Base-by-base conservation (phyloP, 2,113 vertebrate species). In the Prochilodus magdalenae region DNA sequence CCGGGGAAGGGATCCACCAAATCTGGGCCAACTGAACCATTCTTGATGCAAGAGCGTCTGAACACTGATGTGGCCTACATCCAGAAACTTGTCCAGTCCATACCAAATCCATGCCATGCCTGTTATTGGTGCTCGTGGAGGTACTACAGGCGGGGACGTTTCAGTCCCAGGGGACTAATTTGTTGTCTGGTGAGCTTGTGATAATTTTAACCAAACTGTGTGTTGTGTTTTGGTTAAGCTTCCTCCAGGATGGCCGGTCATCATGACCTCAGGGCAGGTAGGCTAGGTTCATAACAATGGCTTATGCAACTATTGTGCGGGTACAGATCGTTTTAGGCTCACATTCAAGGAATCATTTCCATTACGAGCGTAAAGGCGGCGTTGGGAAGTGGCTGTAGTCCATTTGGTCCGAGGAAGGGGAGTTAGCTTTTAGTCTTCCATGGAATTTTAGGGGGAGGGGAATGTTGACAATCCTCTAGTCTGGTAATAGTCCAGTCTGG, bases 391-490 rank as follows among this genome's bases (percentile, higher is more conserved):
- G 36, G 14, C 13, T 33, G 27, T 6, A 40, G 6, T 18, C 24
- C 29, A 55, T 11, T 8, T 59, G 10, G 26, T 53, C 36, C 60
- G 55, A 24, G 69, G 60, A 72, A 24, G 29, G 36, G 36, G 27
- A 73, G 55, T 10, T 24, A 27, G 30, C 13, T 33, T 71, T 44
- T n/a, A 62, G 57, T 47, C 11, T 67, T 47, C 44, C 13, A 18
- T 66, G 72, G 62, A 81, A 75, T 67, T 75, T 75, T 30, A 4
- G 33, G 27, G 27, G 8, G n/a, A n/a, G 24, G 22, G 69, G 26
- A 69, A 67, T 40, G 44, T 49, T 51, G 44, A 51, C 44, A 51
- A 24, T 53, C 44, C 33, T 55, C 12, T 63, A 36, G 3, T 24
- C 51, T 70, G 1, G 33, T 33, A 59, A 27, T 47, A 44, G 75